These are phyloP conservation scores for Ophion slaviceki DNA, from an alignment of 2,888 invertebrate genomes.

Conservation along the genomic window DNA sequence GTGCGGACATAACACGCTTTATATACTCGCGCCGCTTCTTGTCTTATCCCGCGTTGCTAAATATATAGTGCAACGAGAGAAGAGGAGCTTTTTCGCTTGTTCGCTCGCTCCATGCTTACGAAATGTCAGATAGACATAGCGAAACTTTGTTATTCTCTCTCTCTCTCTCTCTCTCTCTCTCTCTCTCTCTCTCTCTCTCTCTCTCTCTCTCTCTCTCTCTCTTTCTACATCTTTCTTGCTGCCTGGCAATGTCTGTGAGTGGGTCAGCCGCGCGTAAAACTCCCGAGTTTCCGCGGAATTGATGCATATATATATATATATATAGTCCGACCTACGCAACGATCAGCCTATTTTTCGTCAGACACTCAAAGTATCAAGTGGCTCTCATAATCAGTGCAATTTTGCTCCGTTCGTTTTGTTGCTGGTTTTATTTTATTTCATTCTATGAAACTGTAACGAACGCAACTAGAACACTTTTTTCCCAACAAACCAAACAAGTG, in stretches of 20 bases:
- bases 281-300: slow-evolving; percentile 29
- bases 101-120: slow-evolving; percentile 69
- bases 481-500: no score
- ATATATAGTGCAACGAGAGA: slow-evolving; percentile 70
- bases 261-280: slow-evolving; percentile 67
- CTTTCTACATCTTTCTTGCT: not conserved
- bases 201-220: slow-evolving; percentile 27
- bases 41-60: slow-evolving; percentile 68
- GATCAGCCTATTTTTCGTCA: not conserved
- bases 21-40: slow-evolving; percentile 18
- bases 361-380: not conserved
- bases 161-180: slow-evolving; percentile 6
- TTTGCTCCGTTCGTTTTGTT: not conserved
- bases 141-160: slow-evolving; percentile 9
- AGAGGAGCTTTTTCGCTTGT: slow-evolving; percentile 40
- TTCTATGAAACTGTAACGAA: not conserved
- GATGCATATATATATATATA: slow-evolving; percentile 16
- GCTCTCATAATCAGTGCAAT: not conserved
- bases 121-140: slow-evolving; percentile 73
- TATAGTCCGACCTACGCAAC: not conserved
- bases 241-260: slow-evolving; percentile 56
- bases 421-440: not conserved
- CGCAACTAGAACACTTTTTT: no score
- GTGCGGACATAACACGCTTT: not conserved
- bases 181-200: not conserved